Conservation (phyloP, 2,113 vertebrate genomes). For the Hirundichthys speculiger region DNA sequence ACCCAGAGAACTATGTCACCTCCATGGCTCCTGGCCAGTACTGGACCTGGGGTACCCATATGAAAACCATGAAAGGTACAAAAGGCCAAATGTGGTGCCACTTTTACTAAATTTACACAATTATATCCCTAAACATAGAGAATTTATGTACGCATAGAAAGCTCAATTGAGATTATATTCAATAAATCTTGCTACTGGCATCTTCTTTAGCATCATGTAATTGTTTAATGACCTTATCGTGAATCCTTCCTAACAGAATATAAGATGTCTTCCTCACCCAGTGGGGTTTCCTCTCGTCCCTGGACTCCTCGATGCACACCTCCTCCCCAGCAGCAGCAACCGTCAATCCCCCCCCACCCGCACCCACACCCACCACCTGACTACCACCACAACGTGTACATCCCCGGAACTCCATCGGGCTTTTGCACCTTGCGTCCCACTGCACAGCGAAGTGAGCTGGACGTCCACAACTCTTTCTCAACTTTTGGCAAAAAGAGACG, state of each 20-base stretch:
- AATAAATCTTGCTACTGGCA: background rate
- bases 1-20: slow-evolving; percentile 85
- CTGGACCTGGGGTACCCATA: slow-evolving; percentile 84
- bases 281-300: slow-evolving; percentile 74
- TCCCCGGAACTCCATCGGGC: slow-evolving; percentile 87
- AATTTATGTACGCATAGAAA: too few species aligned
- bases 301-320: slow-evolving; percentile 88
- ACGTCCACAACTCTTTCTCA: slow-evolving; percentile 90
- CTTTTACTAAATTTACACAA: background rate
- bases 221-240: background rate
- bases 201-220: slow-evolving; percentile 5
- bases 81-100: background rate
- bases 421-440: slow-evolving; percentile 84
- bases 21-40: slow-evolving; percentile 86
- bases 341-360: slow-evolving; percentile 63
- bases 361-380: slow-evolving; percentile 83
- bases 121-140: background rate
- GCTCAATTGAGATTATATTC: background rate
- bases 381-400: slow-evolving; percentile 93
- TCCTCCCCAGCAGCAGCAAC: slow-evolving; percentile 77
- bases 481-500: slow-evolving; percentile 92
- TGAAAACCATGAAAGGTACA: slow-evolving; percentile 74
- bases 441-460: slow-evolving; percentile 78
- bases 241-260: slow-evolving; percentile 75
- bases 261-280: slow-evolving; percentile 82